phyloP scores from a whole-genome alignment of 2,113 vertebrate species.

The Cynopterus brachyotis region DNA sequence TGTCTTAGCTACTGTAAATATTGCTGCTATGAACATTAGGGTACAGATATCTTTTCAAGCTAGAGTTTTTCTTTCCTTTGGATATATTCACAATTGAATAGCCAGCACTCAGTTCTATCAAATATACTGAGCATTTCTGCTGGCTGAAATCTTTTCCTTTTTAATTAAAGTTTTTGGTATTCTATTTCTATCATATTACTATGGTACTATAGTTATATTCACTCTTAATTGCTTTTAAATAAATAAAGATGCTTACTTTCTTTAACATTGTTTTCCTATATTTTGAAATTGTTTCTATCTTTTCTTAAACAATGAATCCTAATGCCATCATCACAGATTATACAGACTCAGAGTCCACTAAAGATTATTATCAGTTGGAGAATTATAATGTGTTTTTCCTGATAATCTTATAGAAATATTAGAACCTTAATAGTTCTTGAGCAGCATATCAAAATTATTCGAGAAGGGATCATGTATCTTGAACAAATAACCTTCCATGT shows the following conservation, averaged over 20 bases:
- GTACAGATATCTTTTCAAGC: too few species aligned
- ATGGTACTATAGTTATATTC: neutral
- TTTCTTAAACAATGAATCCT: neutral
- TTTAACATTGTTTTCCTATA: neutral
- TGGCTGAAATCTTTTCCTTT: neutral
- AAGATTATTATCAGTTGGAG: neutral
- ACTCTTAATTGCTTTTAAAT: neutral
- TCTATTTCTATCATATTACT: neutral
- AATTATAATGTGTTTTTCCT: neutral
- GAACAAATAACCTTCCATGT: neutral
- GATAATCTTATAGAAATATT: neutral
- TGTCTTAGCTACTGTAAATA: too few species aligned
- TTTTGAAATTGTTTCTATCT: neutral
- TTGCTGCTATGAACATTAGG: too few species aligned
- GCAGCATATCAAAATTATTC: neutral
- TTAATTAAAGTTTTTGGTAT: neutral
- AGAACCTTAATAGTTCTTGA: neutral
- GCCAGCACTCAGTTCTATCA: neutral
- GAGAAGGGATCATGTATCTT: neutral
- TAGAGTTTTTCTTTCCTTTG: too few species aligned
- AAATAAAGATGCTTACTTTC: neutral
- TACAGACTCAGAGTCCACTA: neutral
- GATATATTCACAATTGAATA: neutral
- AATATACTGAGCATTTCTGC: neutral
- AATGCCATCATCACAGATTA: neutral